phyloP scores from a whole-genome alignment of 2,888 invertebrate genomes.

The Rhabditoides inermis region DNA sequence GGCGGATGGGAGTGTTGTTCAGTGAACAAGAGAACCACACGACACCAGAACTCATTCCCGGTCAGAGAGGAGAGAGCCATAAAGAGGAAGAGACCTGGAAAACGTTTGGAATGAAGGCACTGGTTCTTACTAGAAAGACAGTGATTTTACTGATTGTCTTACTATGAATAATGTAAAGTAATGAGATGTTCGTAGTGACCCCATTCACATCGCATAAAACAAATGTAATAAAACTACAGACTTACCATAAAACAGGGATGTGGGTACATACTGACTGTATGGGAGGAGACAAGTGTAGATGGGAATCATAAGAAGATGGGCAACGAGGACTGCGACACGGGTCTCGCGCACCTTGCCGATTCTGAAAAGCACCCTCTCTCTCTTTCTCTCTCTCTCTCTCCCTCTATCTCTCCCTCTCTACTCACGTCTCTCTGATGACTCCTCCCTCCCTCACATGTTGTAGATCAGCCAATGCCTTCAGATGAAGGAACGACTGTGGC shows the following conservation, averaged over 20 bases:
- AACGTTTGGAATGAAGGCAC: too few relatives aligned
- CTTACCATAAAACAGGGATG: background rate
- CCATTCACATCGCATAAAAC: too few relatives aligned
- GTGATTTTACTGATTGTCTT: too few relatives aligned
- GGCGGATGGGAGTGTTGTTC: too few relatives aligned
- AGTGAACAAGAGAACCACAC: background rate
- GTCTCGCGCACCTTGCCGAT: constrained; percentile 55
- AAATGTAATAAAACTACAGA: too few relatives aligned
- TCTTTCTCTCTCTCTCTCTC: too few relatives aligned
- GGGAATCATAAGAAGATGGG: constrained; percentile 60
- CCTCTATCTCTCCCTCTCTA: background rate
- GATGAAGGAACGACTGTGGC: constrained; percentile 60
- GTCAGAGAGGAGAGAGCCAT: background rate
- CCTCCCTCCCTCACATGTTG: background rate
- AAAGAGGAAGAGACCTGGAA: background rate
- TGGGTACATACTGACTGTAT: background rate
- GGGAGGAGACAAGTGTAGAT: constrained; percentile 59
- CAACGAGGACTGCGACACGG: constrained; percentile 58
- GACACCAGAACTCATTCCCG: background rate
- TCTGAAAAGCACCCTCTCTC: too few relatives aligned
- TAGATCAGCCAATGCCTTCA: constrained; percentile 59
- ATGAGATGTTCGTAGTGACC: too few relatives aligned
- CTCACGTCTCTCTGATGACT: background rate
- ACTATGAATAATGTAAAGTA: too few relatives aligned
- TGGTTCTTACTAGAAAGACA: too few relatives aligned